Evolutionary conservation across 1,140 invertebrate species (phyloP).

Genomic region (Samia ricini): DNA sequence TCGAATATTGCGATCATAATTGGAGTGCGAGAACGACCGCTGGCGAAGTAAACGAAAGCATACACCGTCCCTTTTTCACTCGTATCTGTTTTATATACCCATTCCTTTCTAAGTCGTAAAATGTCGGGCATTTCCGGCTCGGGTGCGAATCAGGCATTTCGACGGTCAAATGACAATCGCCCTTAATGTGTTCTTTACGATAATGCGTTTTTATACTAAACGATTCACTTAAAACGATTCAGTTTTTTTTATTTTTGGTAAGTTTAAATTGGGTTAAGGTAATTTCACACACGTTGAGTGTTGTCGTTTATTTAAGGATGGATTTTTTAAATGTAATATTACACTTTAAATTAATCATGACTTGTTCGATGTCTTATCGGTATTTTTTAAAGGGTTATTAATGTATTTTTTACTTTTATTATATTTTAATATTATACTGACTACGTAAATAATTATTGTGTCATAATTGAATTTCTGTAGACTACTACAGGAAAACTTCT

Average conservation of each 20-base stretch:
- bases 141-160: conserved; percentile 20
- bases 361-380: too few species aligned
- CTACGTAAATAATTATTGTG: too few species aligned
- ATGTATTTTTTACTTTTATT: too few species aligned
- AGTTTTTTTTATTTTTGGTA: conserved; percentile 1
- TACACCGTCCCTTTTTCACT: conserved; percentile 1
- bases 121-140: conserved; percentile 30
- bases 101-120: conserved; percentile 14
- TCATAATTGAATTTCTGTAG: too few species aligned
- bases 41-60: background rate
- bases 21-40: background rate
- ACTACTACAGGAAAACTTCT: too few species aligned
- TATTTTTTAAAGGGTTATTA: too few species aligned
- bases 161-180: conserved; percentile 10
- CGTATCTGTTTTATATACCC: background rate
- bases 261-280: conserved; percentile 9
- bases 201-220: conserved; percentile 8
- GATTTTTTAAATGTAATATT: too few species aligned
- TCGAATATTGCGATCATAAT: background rate
- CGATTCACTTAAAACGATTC: background rate
- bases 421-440: too few species aligned
- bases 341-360: too few species aligned
- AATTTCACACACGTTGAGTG: background rate
- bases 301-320: background rate
- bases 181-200: conserved; percentile 12